Evolutionary conservation across 2,797 vertebrate species (phyloP).

Genomic region (Sarcoramphus papa): DNA sequence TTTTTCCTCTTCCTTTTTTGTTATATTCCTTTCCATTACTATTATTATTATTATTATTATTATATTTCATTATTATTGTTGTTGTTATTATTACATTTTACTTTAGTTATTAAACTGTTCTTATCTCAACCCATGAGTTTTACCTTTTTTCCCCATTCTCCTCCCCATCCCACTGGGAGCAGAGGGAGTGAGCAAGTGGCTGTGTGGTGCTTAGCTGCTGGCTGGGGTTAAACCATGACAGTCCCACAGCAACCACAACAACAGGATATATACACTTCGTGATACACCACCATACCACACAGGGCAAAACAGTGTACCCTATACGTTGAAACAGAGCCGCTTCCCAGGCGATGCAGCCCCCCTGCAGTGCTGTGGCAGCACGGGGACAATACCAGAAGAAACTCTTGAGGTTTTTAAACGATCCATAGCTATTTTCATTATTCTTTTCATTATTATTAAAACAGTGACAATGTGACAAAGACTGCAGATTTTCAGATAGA

Average conservation of each 20-base stretch:
- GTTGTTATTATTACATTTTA: too few species aligned
- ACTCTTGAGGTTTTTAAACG: neutral
- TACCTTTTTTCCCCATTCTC: too few species aligned
- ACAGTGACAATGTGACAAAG: neutral
- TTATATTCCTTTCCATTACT: too few species aligned
- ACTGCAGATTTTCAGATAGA: neutral
- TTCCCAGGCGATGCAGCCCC: rapidly evolving
- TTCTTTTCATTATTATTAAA: neutral
- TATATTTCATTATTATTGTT: too few species aligned
- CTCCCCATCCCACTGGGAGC: too few species aligned
- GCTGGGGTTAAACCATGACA: neutral
- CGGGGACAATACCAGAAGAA: neutral
- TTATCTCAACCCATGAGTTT: too few species aligned
- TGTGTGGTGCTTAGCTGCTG: too few species aligned
- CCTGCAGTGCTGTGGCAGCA: neutral
- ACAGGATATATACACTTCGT: too few species aligned
- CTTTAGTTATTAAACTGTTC: too few species aligned
- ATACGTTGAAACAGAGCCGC: rapidly evolving
- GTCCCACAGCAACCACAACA: neutral
- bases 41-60: too few species aligned
- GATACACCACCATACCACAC: neutral
- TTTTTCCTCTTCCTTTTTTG: too few species aligned
- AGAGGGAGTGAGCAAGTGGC: too few species aligned
- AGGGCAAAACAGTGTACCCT: neutral
- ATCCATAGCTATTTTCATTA: neutral